These are phyloP conservation scores for Raja brachyura DNA, from an alignment of 2,113 vertebrate genomes.

Conservation along the genomic window DNA sequence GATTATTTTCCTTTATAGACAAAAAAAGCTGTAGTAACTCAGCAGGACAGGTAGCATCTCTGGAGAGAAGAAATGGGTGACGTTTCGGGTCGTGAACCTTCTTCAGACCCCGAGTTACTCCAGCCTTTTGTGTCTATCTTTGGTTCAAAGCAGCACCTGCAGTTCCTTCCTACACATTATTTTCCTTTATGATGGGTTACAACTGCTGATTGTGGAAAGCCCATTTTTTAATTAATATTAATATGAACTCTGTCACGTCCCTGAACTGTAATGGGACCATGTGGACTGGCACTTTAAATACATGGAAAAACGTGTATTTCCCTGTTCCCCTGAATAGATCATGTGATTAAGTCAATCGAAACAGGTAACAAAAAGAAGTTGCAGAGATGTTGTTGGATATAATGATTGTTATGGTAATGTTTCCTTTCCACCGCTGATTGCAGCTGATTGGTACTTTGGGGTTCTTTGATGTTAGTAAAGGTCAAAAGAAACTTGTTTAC, in stretches of 20 bases:
- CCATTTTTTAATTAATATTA: background rate
- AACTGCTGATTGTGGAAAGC: background rate
- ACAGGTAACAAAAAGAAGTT: background rate
- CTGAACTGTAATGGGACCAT: background rate
- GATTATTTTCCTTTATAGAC: background rate
- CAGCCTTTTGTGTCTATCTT: too few relatives aligned
- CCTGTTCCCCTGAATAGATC: background rate
- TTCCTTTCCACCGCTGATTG: background rate
- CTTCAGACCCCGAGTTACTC: too few relatives aligned
- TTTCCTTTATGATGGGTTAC: slow-evolving; percentile 11
- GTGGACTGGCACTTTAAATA: background rate
- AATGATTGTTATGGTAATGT: too few relatives aligned
- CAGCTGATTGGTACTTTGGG: background rate
- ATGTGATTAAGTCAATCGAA: background rate
- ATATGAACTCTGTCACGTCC: slow-evolving; percentile 9
- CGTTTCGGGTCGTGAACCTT: too few relatives aligned
- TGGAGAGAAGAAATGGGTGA: too few relatives aligned
- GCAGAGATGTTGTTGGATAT: too few relatives aligned
- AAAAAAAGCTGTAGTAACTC: too few relatives aligned
- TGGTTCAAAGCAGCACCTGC: too few relatives aligned
- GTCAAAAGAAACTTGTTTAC: too few relatives aligned
- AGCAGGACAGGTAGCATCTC: too few relatives aligned
- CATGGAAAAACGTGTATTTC: background rate
- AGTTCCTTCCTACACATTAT: background rate
- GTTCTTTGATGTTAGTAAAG: background rate